Evolutionary conservation across 2,888 invertebrate genomes (phyloP), one percentile per base, ranked within the genome.

Genomic region (Flexamia atlantica): DNA sequence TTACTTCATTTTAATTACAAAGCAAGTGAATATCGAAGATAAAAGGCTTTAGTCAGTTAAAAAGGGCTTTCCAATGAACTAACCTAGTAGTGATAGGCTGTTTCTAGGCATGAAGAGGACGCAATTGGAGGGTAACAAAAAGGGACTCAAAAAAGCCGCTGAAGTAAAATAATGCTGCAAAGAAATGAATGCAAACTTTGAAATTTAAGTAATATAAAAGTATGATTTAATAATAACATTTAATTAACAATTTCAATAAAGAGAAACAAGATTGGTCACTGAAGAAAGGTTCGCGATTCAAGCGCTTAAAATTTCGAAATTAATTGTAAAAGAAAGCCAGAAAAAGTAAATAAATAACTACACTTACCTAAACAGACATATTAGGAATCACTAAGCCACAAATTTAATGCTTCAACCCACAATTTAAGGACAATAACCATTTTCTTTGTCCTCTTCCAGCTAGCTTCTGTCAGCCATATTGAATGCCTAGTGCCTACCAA

Each of bases 381-480:
- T 32, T 57, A 57, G 28, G 79, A 79, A 28, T 20, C 32, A 53
- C 79, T 57, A 20, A 32, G 57, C 79, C 50, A 57, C 57, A 57
- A 30, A 79, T 79, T 32, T 23, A 42, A 46, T 76, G 30, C 9
- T 36, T 53, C 20, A 17, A 57, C 53, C 79, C 79, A 80, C 83
- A 80, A 83, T 80, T 79, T 80, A 80, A 40, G 50, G 50, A 80
- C 64, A 79, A 79, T 88, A 85, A 84, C 82, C 85, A 84, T 85
- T 81, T 84, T 85, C 86, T 86, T 86, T 86, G 86, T 86, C 86
- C 85, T 80, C 50, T 80, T 70, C 83, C 84, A 85, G 85, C 84
- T 85, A 85, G 85, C 85, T 85, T 84, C 81, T 83, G 84, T 86
- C 86, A 83, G 85, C 86, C 86, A 86, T 86, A 85, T 86, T 86